Evolutionary conservation across 2,797 vertebrate genomes (phyloP).

Genomic region (Lepilemur ruficaudatus): DNA sequence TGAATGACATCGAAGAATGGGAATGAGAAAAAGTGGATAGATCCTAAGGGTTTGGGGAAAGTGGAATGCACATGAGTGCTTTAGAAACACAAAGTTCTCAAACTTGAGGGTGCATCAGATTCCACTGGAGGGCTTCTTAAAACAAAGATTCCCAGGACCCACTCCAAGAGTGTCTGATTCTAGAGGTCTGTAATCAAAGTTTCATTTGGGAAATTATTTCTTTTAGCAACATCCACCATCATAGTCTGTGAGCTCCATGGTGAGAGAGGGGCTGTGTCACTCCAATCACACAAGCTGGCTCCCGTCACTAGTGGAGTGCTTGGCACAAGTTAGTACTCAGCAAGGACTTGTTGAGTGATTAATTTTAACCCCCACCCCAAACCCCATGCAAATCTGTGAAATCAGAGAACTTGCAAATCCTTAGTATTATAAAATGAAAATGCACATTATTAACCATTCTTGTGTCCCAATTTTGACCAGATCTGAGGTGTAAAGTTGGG

Average conservation of each 20-base stretch:
- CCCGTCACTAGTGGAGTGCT: not conserved
- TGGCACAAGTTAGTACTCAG: not conserved
- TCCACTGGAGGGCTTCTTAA: not conserved
- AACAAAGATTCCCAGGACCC: not conserved
- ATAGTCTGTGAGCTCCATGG: not conserved
- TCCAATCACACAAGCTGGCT: not conserved
- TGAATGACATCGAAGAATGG: not conserved
- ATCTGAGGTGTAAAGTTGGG: not conserved
- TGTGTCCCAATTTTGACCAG: not conserved
- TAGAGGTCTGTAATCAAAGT: not conserved
- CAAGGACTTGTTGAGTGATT: not conserved
- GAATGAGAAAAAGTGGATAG: not conserved
- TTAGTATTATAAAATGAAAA: not conserved
- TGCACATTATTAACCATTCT: not conserved
- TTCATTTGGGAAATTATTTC: not conserved
- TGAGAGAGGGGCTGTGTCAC: not conserved
- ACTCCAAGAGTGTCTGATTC: not conserved
- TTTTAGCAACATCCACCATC: not conserved
- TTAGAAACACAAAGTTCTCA: not conserved
- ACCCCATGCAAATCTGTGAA: not conserved
- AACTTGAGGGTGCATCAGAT: not conserved
- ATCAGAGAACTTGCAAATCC: not conserved
- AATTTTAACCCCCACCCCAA: not conserved
- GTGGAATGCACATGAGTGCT: not conserved
- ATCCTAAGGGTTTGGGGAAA: not conserved